Evolutionary conservation across 2,797 vertebrate species (phyloP), one percentile per base, ranked within the genome.

Genomic region (Fratercula arctica): DNA sequence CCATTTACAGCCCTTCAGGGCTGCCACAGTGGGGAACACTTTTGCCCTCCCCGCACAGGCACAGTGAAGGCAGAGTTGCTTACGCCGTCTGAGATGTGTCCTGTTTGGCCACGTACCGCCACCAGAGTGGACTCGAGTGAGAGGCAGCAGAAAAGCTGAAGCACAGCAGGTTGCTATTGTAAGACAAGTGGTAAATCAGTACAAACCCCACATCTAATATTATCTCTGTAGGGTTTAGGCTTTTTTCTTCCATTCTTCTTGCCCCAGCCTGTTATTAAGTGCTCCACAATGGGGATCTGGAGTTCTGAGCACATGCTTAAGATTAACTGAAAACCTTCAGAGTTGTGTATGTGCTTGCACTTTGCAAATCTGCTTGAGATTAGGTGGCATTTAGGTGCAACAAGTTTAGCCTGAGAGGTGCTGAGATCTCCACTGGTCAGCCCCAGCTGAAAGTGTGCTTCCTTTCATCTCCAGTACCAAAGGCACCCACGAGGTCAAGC

Each of bases 81-180:
- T 33, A 1, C 0, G 0, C 61, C 9, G 2, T 19, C 59, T 11
- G 53, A 10, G 59, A 6, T 54, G 26, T 8, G 28, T 63, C 46
- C 79, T 48, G 33, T 20, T 5, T 31, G 68, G 23, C 67, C 23
- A 2, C 0, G 2, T 33, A 3, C 66, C 79, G 33, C 21, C 51
- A 14, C 31, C 59, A 9, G 69, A 4, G 10, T 1, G 3, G 46
- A 17, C 56, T 3, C 2, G 10, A 25, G 28, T 0, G 9, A 50
- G 51, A 23, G 46, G 23, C 7, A 45, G 45, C 37, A 19, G 63
- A 56, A 46, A 18, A 57, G 25, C 53, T 57, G 20, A 23, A 68
- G 23, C 39, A 4, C 28, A 13, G 80, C 77, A 39, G 76, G 16
- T 73, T 67, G 18, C 16, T 64, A 0, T 33, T 50, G 15, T 59